phyloP scores from a whole-genome alignment of 1,140 invertebrate species.

The Apocrypta bakeri region DNA sequence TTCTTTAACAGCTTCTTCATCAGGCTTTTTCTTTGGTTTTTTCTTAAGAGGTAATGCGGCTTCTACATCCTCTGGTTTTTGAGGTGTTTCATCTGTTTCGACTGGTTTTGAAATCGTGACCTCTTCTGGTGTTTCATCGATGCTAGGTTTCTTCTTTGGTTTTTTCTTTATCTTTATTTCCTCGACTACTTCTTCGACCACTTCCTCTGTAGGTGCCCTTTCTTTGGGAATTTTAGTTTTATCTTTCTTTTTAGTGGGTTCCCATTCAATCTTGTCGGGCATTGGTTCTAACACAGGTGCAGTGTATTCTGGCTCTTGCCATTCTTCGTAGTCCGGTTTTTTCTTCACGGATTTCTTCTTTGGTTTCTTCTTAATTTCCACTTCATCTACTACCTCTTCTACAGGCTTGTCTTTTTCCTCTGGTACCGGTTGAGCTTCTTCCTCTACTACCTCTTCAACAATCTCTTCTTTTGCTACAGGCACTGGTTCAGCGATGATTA shows the following conservation, averaged over 20 bases:
- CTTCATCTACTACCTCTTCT: conserved; percentile 71
- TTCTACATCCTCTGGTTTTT: conserved; percentile 53
- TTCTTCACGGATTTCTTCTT: conserved; percentile 44
- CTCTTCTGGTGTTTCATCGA: conserved; percentile 66
- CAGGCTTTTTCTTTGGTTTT: no score
- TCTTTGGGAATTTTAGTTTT: conserved; percentile 66
- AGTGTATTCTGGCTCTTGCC: no score
- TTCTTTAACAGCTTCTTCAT: no score
- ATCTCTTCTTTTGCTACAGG: no score
- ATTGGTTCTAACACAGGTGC: no score
- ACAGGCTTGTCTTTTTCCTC: no score
- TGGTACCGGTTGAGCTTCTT: no score
- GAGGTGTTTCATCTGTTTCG: background rate
- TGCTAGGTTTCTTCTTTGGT: conserved; percentile 69
- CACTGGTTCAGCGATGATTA: no score
- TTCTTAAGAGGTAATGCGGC: conserved; percentile 57
- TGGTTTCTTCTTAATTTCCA: conserved; percentile 71
- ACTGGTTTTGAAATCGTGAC: conserved; percentile 56
- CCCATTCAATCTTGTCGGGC: no score
- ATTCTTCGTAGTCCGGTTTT: no score
- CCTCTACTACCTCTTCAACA: conserved; percentile 33
- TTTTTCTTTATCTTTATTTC: conserved; percentile 63
- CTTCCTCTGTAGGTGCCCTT: no score
- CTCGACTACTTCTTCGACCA: conserved; percentile 67
- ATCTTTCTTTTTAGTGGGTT: conserved; percentile 63